These are phyloP conservation scores for Steinernema hermaphroditum DNA, from an alignment of 2,888 invertebrate genomes.

Conservation along the genomic window DNA sequence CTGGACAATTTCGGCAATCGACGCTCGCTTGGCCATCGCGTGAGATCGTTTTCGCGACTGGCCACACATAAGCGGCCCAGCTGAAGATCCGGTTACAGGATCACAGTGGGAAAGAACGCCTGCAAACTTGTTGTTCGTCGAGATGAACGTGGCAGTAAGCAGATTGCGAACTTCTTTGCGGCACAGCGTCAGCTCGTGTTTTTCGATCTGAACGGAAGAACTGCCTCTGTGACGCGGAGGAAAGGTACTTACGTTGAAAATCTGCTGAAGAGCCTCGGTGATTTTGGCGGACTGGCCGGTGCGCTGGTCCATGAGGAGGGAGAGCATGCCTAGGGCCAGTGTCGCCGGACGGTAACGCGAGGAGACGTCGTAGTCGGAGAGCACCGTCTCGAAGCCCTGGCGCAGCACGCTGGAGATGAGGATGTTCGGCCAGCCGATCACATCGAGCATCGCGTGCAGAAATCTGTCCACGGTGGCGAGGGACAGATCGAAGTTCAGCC, in stretches of 20 bases:
- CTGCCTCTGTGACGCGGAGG: neutral
- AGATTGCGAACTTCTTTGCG: conserved; percentile 11
- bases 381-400: conserved; percentile 19
- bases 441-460: conserved; percentile 40
- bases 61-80: neutral
- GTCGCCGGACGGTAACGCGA: conserved; percentile 4
- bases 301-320: conserved; percentile 10
- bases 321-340: conserved; percentile 6
- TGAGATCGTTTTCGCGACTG: conserved; percentile 18
- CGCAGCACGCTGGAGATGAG: conserved; percentile 9
- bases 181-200: neutral
- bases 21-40: conserved; percentile 20
- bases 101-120: conserved; percentile 1
- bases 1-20: conserved; percentile 17
- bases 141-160: neutral
- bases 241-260: neutral
- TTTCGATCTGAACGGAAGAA: neutral
- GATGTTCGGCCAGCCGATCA: conserved; percentile 23
- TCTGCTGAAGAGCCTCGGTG: conserved; percentile 6
- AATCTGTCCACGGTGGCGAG: conserved; percentile 43
- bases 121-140: neutral
- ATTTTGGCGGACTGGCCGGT: conserved; percentile 4
- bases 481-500: conserved; percentile 43
- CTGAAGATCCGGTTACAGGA: neutral
- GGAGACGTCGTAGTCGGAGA: neutral